Percentiles rank a stretch among this genome's conserved stretches.
Conservation (phyloP, 2,888 invertebrate species). For the Camptogramma bilineatum region DNA sequence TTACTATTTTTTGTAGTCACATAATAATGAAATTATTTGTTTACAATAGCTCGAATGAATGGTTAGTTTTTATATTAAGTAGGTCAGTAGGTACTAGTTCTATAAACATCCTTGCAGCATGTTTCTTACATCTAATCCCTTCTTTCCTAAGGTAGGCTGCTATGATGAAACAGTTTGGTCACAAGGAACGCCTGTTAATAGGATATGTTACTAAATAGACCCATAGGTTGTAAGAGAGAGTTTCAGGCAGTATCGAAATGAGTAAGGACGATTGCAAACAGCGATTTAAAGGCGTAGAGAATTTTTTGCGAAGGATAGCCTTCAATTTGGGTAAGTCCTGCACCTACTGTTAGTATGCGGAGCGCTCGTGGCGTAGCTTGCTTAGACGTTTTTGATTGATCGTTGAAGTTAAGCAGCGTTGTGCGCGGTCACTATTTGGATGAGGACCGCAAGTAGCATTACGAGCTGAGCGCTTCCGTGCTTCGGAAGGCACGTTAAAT, state of each 20-base stretch:
- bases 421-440: too few species aligned
- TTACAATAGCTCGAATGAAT: neutral
- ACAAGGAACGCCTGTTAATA: neutral
- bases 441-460: too few species aligned
- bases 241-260: slow-evolving; percentile 45
- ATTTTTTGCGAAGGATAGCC: slow-evolving; percentile 70
- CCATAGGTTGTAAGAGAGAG: neutral
- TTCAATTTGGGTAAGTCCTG: slow-evolving; percentile 66
- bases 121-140: neutral
- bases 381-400: too few species aligned
- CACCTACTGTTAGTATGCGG: neutral
- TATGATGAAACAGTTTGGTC: neutral
- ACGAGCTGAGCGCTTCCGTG: too few species aligned
- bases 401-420: too few species aligned
- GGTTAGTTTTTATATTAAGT: neutral
- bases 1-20: neutral
- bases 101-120: neutral
- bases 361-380: too few species aligned
- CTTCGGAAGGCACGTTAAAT: too few species aligned
- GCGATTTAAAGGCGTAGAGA: slow-evolving; percentile 74
- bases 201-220: neutral
- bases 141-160: neutral
- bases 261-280: slow-evolving; percentile 51
- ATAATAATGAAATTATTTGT: slow-evolving; percentile 58
- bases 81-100: neutral